Evolutionary conservation across 1,140 invertebrate genomes (phyloP).

Genomic region (Zaprionus gabonicus): DNA sequence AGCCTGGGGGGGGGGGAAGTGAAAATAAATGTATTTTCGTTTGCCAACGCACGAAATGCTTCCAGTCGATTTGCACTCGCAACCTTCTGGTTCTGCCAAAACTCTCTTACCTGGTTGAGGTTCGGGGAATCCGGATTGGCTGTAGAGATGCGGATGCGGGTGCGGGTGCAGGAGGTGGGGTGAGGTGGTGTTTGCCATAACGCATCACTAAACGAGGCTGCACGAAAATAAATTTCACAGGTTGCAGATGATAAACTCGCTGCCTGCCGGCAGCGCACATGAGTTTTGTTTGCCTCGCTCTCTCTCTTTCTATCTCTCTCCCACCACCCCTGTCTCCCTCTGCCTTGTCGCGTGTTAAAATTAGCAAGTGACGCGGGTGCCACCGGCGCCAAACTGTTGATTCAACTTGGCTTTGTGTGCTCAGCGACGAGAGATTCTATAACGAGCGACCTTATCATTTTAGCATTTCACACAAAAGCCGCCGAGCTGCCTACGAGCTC

Average conservation of each 20-base stretch:
- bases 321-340: not conserved
- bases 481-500: conserved; percentile 26
- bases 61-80: conserved; percentile 73
- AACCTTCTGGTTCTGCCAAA: conserved; percentile 58
- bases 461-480: conserved; percentile 63
- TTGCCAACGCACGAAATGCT: conserved; percentile 72
- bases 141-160: not conserved
- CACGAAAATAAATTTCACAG: conserved; percentile 72
- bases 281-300: conserved; percentile 12
- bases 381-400: conserved; percentile 74
- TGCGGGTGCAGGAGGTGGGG: conserved; percentile 9
- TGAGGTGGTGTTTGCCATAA: conserved; percentile 52
- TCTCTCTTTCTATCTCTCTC: not conserved
- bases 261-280: conserved; percentile 32
- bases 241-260: conserved; percentile 66
- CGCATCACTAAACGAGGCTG: conserved; percentile 71
- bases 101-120: conserved; percentile 26
- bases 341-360: conserved; percentile 54
- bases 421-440: conserved; percentile 43
- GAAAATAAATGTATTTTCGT: conserved; percentile 65
- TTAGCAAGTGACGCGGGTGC: conserved; percentile 59
- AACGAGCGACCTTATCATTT: conserved; percentile 67
- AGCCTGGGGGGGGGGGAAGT: conserved; percentile 2
- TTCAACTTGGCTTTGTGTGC: conserved; percentile 50
- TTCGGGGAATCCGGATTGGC: not conserved